Evolutionary conservation across 2,888 invertebrate genomes (phyloP), one percentile per base, ranked within the genome.

Genomic region (Acleris sparsana): DNA sequence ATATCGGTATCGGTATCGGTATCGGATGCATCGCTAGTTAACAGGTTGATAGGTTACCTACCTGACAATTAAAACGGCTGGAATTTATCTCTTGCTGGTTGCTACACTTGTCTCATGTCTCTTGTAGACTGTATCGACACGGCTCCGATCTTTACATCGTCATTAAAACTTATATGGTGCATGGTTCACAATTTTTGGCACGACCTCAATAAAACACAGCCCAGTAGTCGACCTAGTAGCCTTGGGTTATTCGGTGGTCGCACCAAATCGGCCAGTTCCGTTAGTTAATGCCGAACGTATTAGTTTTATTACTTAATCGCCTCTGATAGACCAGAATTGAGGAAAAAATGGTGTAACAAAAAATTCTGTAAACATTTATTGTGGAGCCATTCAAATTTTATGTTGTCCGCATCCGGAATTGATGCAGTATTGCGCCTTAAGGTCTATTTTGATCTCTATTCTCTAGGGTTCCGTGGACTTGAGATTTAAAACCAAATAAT

Each of bases 291-390:
- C 75, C 74, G 71, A 80, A 80, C 79, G 80, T 75, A 87, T 87
- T 82, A 83, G 78, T 82, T 86, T 88, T 88, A 89, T 89, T 85
- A 87, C 87, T 86, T 88, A 88, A 88, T 88, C 73, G 75, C 70
- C 76, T 80, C 78, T 80, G 77, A 83, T 84, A 81, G 82, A 81
- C 81, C 78, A 80, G 63, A 73, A 76, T 69, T 74, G 69, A 76
- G 79, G 75, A 80, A 84, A 77, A 62, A 62, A 55, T 46, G 33
- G 62, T 25, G 29, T 63, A 52, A 39, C 57, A 61, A 70, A 68
- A 69, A 68, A 62, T 53, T 59, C 33, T 58, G 63, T 69, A 64
- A 69, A 67, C 67, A 67, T 67, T 66, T 63, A 63, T 64, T 67
- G 60, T 63, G 57, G 51, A 18, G 58, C 59, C 63, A 62, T 69